Conservation (phyloP, 92 coral and sea anemone species). For the Paragorgia papillata region DNA sequence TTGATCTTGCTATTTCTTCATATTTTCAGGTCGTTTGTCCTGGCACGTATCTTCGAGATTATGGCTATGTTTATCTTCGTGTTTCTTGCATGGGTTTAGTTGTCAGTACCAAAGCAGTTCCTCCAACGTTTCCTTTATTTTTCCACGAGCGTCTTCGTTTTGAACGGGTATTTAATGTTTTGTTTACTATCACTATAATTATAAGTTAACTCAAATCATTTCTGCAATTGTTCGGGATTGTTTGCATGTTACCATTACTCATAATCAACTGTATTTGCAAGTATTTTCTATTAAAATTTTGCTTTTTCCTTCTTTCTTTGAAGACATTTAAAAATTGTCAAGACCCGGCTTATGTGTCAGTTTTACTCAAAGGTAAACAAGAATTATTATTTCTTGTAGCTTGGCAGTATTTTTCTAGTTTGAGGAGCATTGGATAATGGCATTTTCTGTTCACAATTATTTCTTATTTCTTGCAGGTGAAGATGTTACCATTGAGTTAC, state of each 20-base stretch:
- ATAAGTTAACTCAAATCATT: too few relatives aligned
- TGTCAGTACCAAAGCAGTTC: constrained; percentile 90
- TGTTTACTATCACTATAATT: constrained; percentile 9
- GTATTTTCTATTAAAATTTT: not conserved
- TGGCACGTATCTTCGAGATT: constrained; percentile 93
- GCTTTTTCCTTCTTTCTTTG: constrained; percentile 8
- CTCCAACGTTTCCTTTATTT: constrained; percentile 96
- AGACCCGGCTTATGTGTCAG: constrained; percentile 97
- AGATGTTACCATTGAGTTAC: constrained; percentile 81
- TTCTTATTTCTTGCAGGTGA: constrained; percentile 63
- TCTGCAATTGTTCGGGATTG: not conserved
- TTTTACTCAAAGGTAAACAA: constrained; percentile 87
- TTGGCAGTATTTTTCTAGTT: too few relatives aligned
- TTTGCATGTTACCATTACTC: not conserved
- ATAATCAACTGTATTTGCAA: not conserved
- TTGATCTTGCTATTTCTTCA: constrained; percentile 25
- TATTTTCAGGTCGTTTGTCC: constrained; percentile 83
- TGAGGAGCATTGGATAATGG: too few relatives aligned
- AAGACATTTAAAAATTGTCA: constrained; percentile 96
- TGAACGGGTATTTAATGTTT: constrained; percentile 75
- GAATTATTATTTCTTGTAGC: too few relatives aligned
- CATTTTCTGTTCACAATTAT: too few relatives aligned
- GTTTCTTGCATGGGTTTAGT: constrained; percentile 97
- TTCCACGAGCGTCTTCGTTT: constrained; percentile 95
- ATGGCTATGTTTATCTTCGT: constrained; percentile 92